phyloP scores from a whole-genome alignment of 2,113 vertebrate genomes.

The Atlantisia rogersi region DNA sequence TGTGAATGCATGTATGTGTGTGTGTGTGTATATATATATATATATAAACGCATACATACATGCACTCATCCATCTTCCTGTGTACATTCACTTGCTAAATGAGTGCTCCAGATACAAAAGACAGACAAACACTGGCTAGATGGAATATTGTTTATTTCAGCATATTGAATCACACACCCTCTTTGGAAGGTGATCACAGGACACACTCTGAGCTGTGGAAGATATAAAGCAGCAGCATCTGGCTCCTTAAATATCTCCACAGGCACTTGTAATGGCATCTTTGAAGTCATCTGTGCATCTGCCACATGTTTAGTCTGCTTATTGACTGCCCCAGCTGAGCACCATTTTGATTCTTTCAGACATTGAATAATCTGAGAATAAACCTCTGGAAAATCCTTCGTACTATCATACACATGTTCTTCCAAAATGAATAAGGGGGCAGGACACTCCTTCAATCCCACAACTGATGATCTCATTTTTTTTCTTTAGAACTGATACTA shows the following conservation, averaged over 20 bases:
- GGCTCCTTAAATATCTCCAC: slow-evolving; percentile 75
- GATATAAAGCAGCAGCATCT: slow-evolving; percentile 69
- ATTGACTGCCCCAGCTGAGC: slow-evolving; percentile 73
- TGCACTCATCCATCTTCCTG: not conserved
- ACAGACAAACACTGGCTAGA: not conserved
- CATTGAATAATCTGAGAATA: slow-evolving; percentile 64
- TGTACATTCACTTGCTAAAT: not conserved
- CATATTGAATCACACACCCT: slow-evolving; percentile 34
- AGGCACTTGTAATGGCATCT: slow-evolving; percentile 71
- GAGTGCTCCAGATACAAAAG: not conserved
- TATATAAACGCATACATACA: accelerated
- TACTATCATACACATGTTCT: slow-evolving; percentile 48
- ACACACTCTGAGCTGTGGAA: slow-evolving; percentile 41
- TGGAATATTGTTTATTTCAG: slow-evolving; percentile 2
- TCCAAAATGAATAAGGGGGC: slow-evolving; percentile 46
- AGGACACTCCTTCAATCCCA: slow-evolving; percentile 16
- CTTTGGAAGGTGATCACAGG: slow-evolving; percentile 74
- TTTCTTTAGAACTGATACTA: not conserved
- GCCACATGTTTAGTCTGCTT: slow-evolving; percentile 68
- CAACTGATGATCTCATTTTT: not conserved
- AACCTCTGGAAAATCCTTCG: slow-evolving; percentile 68
- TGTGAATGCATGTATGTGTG: accelerated
- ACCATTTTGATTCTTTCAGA: slow-evolving; percentile 72
- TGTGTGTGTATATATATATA: accelerated
- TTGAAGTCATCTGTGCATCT: slow-evolving; percentile 75